Evolutionary conservation across 2,113 vertebrate genomes (phyloP), one percentile per base, ranked within the genome.

Genomic region (Clupea harengus): DNA sequence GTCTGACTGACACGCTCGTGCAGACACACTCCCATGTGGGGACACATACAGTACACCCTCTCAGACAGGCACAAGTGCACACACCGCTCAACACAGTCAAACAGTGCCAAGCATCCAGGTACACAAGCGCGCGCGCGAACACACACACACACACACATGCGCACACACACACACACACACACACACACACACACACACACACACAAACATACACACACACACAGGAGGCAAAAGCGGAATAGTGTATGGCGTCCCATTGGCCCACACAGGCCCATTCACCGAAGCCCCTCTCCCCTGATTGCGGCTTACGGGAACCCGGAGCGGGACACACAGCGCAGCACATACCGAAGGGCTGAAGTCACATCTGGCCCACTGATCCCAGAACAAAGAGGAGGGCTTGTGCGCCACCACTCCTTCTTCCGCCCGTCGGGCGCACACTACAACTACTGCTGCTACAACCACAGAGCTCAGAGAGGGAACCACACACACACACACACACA

Each of bases 341-440:
- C 88, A 89, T 88, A 86, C 85, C 85, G 39, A 84, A 60, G 81
- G 80, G 52, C 75, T 89, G 86, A 88, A 83, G 85, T 89, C 87
- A 89, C 83, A 86, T 86, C 85, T 86, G 84, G 44, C 13, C 50
- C 78, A 60, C 72, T 28, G 67, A 82, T 82, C 80, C 88, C 67
- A 86, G 44, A 39, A 85, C 54, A 72, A 52, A 78, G 86, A 81
- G 60, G 81, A 28, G 13, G 52, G 18, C 44, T 84, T 72, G 50
- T 50, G 45, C 32, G 64, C 25, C 64, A 72, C 64, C 64, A 72
- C 64, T 72, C 64, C 64, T 72, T 47, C 82, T 83, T 57, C 50
- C 18, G 52, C 0, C 54, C 32, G 46, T 67, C 52, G 49, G 86
- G 11, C 45, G 72, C 75, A 54, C 81, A 72, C 60, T 18, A 54